Conservation (phyloP, 1,140 invertebrate genomes). For the Ips typographus region DNA sequence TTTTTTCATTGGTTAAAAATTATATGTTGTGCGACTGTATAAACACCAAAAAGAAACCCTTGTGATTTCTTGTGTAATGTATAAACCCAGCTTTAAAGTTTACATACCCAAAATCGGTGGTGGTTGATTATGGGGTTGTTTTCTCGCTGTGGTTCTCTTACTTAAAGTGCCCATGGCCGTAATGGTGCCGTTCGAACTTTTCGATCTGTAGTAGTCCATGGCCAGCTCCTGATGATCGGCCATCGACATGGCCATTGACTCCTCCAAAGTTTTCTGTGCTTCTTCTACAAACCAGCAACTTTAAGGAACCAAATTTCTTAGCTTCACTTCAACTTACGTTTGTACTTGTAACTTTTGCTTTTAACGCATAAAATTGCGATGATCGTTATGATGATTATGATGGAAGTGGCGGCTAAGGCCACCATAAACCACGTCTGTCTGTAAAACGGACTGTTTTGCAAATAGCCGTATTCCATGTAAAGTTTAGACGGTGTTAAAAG, state of each 20-base stretch:
- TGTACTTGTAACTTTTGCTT: constrained; percentile 94
- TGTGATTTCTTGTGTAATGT: too few species aligned
- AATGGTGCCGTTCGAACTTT: constrained; percentile 58
- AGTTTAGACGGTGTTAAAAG: constrained; percentile 88
- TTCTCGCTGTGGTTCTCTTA: constrained; percentile 64
- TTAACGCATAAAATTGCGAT: constrained; percentile 92
- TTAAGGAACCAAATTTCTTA: neutral
- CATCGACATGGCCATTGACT: constrained; percentile 83
- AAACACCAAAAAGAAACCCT: too few species aligned
- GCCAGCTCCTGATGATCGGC: constrained; percentile 79
- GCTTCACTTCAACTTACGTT: constrained; percentile 66
- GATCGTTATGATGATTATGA: constrained; percentile 92
- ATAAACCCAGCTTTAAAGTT: too few species aligned
- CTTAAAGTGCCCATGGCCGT: constrained; percentile 62
- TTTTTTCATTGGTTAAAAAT: too few species aligned
- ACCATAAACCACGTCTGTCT: constrained; percentile 97
- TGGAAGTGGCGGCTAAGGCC: constrained; percentile 83
- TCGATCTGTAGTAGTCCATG: constrained; percentile 72
- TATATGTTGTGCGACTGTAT: too few species aligned
- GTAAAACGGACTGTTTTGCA: constrained; percentile 89
- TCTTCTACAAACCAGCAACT: constrained; percentile 67
- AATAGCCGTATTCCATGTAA: constrained; percentile 84
- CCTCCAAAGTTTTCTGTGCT: constrained; percentile 85
- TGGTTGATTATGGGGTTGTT: constrained; percentile 55
- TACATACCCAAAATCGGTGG: constrained; percentile 63